phyloP scores from a whole-genome alignment of 2,797 vertebrate genomes.

The Pelobates cultripes region DNA sequence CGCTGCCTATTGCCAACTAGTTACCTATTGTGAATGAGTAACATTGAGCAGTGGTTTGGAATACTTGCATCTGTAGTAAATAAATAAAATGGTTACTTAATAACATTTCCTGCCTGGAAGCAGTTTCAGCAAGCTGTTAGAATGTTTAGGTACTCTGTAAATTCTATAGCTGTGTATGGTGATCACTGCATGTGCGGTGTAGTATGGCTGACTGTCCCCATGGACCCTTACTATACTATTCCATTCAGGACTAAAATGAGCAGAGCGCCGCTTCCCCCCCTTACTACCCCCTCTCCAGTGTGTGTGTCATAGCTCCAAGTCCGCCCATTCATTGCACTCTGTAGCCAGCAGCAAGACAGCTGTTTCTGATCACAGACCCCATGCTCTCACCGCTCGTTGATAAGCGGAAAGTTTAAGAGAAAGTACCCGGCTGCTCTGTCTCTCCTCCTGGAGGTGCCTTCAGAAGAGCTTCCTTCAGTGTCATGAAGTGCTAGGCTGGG shows the following conservation, averaged over 20 bases:
- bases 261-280: slow-evolving; percentile 54
- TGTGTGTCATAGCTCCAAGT: slow-evolving; percentile 59
- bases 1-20: too few species aligned
- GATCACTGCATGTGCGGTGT: background rate
- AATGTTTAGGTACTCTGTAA: too few species aligned
- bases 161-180: too few species aligned
- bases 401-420: slow-evolving; percentile 70
- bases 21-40: too few species aligned
- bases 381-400: slow-evolving; percentile 66
- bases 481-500: slow-evolving; percentile 5
- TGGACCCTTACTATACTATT: background rate
- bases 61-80: too few species aligned
- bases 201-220: background rate
- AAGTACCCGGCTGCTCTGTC: slow-evolving; percentile 47
- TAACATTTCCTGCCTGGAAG: too few species aligned
- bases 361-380: slow-evolving; percentile 77
- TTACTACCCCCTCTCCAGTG: slow-evolving; percentile 24
- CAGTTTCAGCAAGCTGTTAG: too few species aligned
- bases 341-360: slow-evolving; percentile 75
- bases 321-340: slow-evolving; percentile 69
- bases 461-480: background rate
- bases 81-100: too few species aligned
- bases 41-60: too few species aligned
- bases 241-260: slow-evolving; percentile 56
- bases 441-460: background rate